Percentiles rank a stretch among this genome's conserved stretches.
Conservation (phyloP, 2,113 vertebrate species). For the Balaenoptera acutorostrata region DNA sequence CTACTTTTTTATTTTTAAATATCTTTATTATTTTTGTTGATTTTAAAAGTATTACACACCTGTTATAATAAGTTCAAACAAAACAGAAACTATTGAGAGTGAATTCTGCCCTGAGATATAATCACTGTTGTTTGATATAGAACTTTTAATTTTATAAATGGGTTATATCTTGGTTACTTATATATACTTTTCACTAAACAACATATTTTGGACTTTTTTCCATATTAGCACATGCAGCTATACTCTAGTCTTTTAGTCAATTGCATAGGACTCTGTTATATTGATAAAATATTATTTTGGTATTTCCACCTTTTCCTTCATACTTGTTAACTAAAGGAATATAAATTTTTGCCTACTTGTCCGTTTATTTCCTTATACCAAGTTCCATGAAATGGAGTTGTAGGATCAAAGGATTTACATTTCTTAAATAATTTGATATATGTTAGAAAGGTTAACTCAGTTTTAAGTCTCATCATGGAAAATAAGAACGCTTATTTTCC, state of each 20-base stretch:
- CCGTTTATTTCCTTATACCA: not conserved
- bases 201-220: not conserved
- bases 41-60: not conserved
- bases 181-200: not conserved
- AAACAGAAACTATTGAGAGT: not conserved
- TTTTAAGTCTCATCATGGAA: not conserved
- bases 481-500: not conserved
- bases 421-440: not conserved
- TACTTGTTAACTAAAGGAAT: not conserved
- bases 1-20: not conserved
- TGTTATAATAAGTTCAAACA: not conserved
- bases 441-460: not conserved
- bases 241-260: not conserved
- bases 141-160: not conserved
- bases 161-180: not conserved
- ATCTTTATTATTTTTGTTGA: not conserved
- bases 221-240: not conserved
- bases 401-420: not conserved
- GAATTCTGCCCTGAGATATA: not conserved
- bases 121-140: not conserved
- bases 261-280: not conserved
- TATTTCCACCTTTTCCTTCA: not conserved
- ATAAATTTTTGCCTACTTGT: not conserved
- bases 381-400: not conserved
- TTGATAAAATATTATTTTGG: not conserved